A percentile compares a stretch with the other conserved stretches of the same genome.
Evolutionary conservation across 2,113 vertebrate species (phyloP).

Genomic region (Zapornia atra): DNA sequence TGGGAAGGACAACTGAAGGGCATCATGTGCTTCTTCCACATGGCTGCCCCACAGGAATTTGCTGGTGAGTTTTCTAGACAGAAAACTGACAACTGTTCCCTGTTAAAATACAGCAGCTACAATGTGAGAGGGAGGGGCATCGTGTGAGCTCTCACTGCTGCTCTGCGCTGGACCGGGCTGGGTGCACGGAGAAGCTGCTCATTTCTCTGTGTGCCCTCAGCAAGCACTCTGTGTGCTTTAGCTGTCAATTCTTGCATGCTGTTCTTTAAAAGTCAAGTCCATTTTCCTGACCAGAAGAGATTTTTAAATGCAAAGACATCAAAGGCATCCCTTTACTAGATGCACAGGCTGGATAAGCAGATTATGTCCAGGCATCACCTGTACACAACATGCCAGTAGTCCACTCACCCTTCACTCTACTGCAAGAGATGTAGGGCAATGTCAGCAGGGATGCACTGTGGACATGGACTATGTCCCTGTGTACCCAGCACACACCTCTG

Average conservation of each 20-base stretch:
- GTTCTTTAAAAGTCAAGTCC: not conserved
- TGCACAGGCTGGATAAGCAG: not conserved
- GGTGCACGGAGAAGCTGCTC: not conserved
- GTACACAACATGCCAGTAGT: rapidly evolving
- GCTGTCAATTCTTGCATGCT: rapidly evolving
- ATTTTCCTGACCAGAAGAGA: not conserved
- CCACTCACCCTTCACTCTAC: not conserved
- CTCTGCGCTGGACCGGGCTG: not conserved
- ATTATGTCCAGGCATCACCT: not conserved
- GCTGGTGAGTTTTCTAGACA: not conserved
- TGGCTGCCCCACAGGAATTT: not conserved
- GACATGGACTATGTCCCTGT: not conserved
- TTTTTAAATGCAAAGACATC: not conserved
- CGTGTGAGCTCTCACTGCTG: not conserved
- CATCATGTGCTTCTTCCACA: not conserved
- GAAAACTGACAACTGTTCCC: not conserved
- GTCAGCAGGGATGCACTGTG: not conserved
- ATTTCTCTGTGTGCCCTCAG: not conserved
- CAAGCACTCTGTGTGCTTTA: not conserved
- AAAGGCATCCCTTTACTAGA: not conserved
- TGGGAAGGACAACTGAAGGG: not conserved
- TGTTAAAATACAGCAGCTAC: not conserved
- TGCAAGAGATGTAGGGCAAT: not conserved
- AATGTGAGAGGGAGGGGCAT: rapidly evolving
- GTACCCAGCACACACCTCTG: not conserved